These are phyloP conservation scores for Staurois parvus DNA, from an alignment of 2,797 vertebrate genomes.

Conservation along the genomic window DNA sequence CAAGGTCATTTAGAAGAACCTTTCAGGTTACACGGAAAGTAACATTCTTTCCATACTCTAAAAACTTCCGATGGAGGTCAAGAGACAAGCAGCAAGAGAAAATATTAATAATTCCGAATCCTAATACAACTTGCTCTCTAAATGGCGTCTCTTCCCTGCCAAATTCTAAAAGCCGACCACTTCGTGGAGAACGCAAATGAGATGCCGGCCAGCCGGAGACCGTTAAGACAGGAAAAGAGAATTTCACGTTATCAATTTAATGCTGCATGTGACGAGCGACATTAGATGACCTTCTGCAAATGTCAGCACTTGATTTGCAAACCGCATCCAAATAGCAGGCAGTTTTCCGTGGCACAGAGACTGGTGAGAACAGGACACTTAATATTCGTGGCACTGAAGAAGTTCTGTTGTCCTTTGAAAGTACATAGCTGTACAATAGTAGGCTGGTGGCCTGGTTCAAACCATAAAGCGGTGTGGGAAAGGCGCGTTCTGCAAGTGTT, in stretches of 20 bases:
- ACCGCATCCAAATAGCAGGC: neutral
- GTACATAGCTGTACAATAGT: no score
- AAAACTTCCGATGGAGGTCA: neutral
- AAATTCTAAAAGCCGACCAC: slow-evolving; percentile 29
- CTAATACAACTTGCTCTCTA: neutral
- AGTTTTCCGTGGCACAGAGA: no score
- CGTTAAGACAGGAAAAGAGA: neutral
- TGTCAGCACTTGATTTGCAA: slow-evolving; percentile 10
- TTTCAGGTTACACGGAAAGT: no score
- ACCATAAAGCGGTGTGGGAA: no score
- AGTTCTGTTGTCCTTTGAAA: neutral
- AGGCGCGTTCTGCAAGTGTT: no score
- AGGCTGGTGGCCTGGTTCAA: no score
- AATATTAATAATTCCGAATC: slow-evolving; percentile 33
- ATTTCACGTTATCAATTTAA: slow-evolving; percentile 30
- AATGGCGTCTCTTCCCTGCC: slow-evolving; percentile 8
- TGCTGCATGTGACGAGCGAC: neutral
- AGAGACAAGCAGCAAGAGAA: neutral
- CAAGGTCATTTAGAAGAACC: no score
- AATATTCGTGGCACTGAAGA: neutral
- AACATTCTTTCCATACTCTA: neutral
- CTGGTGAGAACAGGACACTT: neutral
- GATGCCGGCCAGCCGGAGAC: neutral
- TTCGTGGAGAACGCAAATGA: neutral
- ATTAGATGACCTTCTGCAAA: slow-evolving; percentile 3